Evolutionary conservation across 2,797 vertebrate genomes (phyloP).

Genomic region (Pangasius djambal): DNA sequence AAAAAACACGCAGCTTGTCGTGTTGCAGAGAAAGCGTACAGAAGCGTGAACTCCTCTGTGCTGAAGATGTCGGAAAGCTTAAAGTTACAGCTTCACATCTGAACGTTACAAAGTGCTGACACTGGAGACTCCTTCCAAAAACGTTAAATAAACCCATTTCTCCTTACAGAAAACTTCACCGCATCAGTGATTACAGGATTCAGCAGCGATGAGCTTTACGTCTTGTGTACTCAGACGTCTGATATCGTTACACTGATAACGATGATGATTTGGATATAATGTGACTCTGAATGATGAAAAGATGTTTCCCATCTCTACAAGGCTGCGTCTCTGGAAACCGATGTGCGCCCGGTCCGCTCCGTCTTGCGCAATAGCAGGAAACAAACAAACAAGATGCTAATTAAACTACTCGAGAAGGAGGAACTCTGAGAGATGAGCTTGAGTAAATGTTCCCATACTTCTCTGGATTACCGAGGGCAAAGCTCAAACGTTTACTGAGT

Average conservation of each 20-base stretch:
- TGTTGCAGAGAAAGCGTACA: background rate
- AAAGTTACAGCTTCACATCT: background rate
- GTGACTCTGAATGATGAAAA: conserved; percentile 24
- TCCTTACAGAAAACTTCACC: background rate
- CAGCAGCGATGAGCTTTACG: background rate
- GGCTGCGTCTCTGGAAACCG: conserved; percentile 36
- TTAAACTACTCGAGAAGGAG: conserved; percentile 28
- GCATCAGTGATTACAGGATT: background rate
- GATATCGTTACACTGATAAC: background rate
- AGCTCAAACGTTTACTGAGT: background rate
- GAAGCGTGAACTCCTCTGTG: background rate
- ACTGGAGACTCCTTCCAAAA: background rate
- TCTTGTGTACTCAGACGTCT: background rate
- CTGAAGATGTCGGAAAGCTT: background rate
- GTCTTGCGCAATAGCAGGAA: conserved; percentile 37
- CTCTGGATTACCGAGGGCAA: background rate
- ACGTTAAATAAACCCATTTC: background rate
- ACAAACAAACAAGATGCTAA: conserved; percentile 40
- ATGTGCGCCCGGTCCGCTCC: background rate
- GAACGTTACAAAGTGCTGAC: background rate
- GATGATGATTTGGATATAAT: background rate
- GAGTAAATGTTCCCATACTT: conserved; percentile 41
- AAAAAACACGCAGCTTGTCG: background rate
- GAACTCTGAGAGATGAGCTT: conserved; percentile 35
- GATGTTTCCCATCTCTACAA: conserved; percentile 14